Evolutionary conservation across 2,888 invertebrate genomes (phyloP).

Genomic region (Ichneumoninae sp.): DNA sequence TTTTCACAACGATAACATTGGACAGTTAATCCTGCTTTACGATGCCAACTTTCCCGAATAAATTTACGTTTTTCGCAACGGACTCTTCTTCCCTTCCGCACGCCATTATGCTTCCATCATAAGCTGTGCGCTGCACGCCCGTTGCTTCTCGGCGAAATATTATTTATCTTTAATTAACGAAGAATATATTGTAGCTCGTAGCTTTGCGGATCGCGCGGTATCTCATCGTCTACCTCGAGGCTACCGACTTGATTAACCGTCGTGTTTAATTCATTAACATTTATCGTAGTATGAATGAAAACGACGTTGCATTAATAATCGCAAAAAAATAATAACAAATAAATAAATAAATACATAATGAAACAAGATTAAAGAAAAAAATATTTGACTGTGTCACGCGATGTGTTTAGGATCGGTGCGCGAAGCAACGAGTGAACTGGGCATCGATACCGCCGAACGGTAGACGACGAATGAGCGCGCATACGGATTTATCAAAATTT

Average conservation of each 20-base stretch:
- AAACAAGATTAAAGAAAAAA: conserved; percentile 12
- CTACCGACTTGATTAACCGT: conserved; percentile 15
- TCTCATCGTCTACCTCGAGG: conserved; percentile 4
- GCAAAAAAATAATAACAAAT: neutral
- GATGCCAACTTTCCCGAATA: conserved; percentile 48
- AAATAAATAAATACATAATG: neutral
- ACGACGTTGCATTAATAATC: neutral
- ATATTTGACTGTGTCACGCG: neutral
- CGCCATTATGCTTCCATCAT: neutral
- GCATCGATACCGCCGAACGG: neutral
- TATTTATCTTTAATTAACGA: conserved; percentile 32
- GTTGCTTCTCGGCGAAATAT: conserved; percentile 24
- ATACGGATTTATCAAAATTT: conserved; percentile 29
- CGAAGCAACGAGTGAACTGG: conserved; percentile 33
- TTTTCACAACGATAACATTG: conserved; percentile 37
- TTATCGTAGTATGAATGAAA: neutral
- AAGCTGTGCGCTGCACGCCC: neutral
- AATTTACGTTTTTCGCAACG: conserved; percentile 29
- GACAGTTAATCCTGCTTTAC: conserved; percentile 52
- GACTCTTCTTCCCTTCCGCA: neutral
- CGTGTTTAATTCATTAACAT: neutral
- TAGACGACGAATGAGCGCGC: conserved; percentile 8
- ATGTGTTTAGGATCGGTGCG: conserved; percentile 50
- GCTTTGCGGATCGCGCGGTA: neutral
- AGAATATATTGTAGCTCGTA: neutral